Conservation (phyloP, 1,140 invertebrate species). For the Sminthurinus signatus region DNA sequence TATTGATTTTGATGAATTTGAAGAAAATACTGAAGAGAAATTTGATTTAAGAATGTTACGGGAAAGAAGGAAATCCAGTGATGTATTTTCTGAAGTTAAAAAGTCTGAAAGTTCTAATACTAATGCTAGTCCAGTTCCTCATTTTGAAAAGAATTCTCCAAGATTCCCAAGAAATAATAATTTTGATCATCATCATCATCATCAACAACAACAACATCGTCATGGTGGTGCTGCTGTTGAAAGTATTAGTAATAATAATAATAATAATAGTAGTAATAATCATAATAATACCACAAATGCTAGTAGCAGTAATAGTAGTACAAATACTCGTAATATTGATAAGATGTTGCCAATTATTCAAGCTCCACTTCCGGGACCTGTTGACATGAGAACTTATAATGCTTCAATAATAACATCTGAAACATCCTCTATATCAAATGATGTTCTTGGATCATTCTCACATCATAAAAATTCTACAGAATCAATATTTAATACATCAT, state of each 20-base stretch:
- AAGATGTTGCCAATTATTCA: constrained; percentile 53
- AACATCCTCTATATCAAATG: constrained; percentile 27
- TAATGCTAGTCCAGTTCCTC: constrained; percentile 33
- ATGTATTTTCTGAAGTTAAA: constrained; percentile 49
- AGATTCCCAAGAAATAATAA: constrained; percentile 24
- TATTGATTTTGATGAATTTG: constrained; percentile 71
- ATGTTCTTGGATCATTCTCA: constrained; percentile 11
- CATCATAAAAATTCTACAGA: constrained; percentile 47
- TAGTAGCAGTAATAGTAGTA: not conserved
- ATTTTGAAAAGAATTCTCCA: constrained; percentile 35
- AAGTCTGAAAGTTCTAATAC: constrained; percentile 20
- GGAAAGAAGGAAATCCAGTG: constrained; percentile 68
- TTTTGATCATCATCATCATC: constrained; percentile 2
- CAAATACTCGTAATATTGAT: not conserved
- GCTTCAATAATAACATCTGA: no score
- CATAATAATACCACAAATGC: no score
- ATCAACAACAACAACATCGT: not conserved
- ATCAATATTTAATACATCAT: constrained; percentile 52
- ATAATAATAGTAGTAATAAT: not conserved
- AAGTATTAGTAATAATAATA: not conserved
- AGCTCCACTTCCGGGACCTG: constrained; percentile 69
- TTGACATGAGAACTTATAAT: constrained; percentile 79
- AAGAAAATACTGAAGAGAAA: constrained; percentile 56
- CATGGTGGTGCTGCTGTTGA: no score
- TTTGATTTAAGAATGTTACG: constrained; percentile 71